These are phyloP conservation scores for Acipenser ruthenus DNA, from an alignment of 2,797 vertebrate genomes.

Conservation along the genomic window DNA sequence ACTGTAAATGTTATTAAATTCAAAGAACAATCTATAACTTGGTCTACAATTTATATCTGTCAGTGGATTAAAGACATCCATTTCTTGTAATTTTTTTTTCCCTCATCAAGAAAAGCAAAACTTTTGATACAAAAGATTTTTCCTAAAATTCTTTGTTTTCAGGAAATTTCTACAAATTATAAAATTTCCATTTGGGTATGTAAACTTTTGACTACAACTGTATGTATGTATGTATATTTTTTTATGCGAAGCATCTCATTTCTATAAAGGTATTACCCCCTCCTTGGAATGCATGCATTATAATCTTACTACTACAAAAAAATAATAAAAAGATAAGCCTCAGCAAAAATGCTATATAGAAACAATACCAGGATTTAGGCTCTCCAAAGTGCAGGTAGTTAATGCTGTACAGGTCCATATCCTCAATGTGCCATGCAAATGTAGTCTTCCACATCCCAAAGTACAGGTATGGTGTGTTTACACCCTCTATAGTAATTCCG, in stretches of 20 bases:
- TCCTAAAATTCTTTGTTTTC: too few relatives aligned
- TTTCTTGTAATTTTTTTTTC: too few relatives aligned
- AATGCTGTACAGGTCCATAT: slow-evolving; percentile 98
- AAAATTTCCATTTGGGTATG: too few relatives aligned
- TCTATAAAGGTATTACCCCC: neutral
- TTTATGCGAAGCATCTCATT: neutral
- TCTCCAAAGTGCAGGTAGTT: slow-evolving; percentile 96
- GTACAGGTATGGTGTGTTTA: slow-evolving; percentile 87
- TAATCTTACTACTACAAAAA: neutral
- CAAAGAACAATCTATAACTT: neutral
- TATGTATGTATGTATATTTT: too few relatives aligned
- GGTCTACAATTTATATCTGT: neutral
- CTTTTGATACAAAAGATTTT: too few relatives aligned
- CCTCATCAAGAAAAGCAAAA: too few relatives aligned
- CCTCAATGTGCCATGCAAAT: slow-evolving; percentile 96
- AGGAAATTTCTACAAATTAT: too few relatives aligned
- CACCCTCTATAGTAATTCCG: slow-evolving; percentile 87
- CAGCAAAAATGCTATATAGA: slow-evolving; percentile 20
- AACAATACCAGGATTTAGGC: slow-evolving; percentile 86
- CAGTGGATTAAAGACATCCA: neutral
- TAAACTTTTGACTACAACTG: too few relatives aligned
- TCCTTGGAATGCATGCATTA: neutral
- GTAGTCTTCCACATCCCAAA: slow-evolving; percentile 99
- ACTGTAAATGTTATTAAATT: neutral
- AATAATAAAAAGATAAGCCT: neutral